Base-by-base conservation (phyloP, 2,113 vertebrate species). In the Oncorhynchus mykiss region DNA sequence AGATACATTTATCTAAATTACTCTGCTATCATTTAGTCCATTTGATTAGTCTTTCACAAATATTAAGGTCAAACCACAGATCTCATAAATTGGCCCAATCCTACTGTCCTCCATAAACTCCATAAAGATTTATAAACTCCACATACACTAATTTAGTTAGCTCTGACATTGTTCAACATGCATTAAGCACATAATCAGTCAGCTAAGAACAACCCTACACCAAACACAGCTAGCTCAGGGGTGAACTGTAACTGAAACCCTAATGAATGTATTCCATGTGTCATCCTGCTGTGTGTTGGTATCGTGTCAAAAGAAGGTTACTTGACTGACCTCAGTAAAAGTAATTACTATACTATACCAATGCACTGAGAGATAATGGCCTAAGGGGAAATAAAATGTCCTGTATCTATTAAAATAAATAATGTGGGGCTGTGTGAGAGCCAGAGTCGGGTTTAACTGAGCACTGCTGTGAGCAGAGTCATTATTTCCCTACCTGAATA, bases 401-500 rank as follows among this genome's bases (percentile, higher is more conserved):
- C 54, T 5, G 54, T 57, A 57, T 57, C 54, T 20, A 57, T 20
- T 1, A 14, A 57, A 5, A 20, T 34, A 34, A 34, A 34, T 34
- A 1, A 57, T 16, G 51, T 57, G 12, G 2, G 14, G 31, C 66
- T 54, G 39, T 45, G 71, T 79, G 71, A 73, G 48, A 51, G 51
- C 66, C 29, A 81, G 13, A 66, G 78, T 18, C 29, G 39, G 49
- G 45, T 69, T 45, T 45, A 68, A 66, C 66, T 45, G 68, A 45
- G 69, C 51, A 14, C 78, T 57, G 13, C 54, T 57, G 13, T 57
- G 54, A 87, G 66, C 39, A 45, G 39, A 45, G 39, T 73, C 70
- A 79, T 86, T 85, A 87, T 88, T 86, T 84, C 70, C 34, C 75
- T 7, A 45, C 39, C 39, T 45, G 39, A 45, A 45, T 45, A 45